Percentiles rank a stretch among this genome's conserved stretches.
Conservation (phyloP, 2,888 invertebrate genomes). For the Drosophila testacea region DNA sequence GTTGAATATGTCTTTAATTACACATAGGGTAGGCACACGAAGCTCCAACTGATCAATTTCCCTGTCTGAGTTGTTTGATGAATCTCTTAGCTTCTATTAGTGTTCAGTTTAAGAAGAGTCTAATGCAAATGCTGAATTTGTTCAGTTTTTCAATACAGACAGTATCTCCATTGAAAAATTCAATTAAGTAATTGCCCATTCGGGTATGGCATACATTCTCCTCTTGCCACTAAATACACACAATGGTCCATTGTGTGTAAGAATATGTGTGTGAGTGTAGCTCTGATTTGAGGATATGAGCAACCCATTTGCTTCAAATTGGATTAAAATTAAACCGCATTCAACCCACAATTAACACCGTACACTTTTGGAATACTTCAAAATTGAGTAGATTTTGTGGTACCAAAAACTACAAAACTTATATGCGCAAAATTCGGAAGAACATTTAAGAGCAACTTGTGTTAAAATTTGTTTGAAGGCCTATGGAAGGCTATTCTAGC, state of each 20-base stretch:
- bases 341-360: neutral
- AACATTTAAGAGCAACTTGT: no score
- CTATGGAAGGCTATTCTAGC: no score
- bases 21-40: neutral
- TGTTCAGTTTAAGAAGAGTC: neutral
- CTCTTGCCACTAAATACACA: neutral
- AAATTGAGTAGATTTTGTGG: no score
- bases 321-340: neutral
- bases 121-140: neutral
- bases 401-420: no score
- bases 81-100: neutral
- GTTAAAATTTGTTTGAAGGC: no score
- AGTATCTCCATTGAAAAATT: conserved; percentile 27
- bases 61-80: neutral
- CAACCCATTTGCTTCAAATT: neutral
- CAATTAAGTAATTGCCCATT: conserved; percentile 60
- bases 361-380: neutral
- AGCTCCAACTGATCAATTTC: neutral
- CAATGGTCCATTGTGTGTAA: conserved; percentile 1
- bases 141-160: neutral
- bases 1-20: neutral
- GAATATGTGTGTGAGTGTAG: neutral
- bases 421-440: no score
- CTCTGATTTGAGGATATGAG: conserved; percentile 4
- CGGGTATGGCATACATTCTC: neutral